Conservation (phyloP, 35 echinoderm and acorn worm species). For the Acanthaster planci region DNA sequence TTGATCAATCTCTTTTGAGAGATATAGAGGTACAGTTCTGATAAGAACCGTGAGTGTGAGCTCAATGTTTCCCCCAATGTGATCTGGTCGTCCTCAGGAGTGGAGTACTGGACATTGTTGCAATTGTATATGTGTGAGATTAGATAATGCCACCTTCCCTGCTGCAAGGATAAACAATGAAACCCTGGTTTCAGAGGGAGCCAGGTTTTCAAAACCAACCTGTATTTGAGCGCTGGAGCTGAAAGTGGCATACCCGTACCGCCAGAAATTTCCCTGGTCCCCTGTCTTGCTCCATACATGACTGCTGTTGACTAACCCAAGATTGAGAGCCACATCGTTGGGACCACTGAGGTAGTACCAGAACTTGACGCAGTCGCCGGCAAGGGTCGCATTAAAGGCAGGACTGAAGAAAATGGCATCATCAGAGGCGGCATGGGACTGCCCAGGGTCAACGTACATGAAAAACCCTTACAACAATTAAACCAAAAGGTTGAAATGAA, state of each 20-base stretch:
- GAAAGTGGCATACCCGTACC: neutral
- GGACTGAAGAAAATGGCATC: constrained; percentile 43
- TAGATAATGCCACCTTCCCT: no score
- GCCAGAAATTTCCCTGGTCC: constrained; percentile 21
- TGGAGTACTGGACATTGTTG: no score
- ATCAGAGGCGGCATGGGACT: neutral
- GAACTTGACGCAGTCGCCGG: constrained; percentile 52
- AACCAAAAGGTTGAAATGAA: no score
- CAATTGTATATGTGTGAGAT: no score
- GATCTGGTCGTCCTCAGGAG: no score
- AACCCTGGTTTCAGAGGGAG: no score
- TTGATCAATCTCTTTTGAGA: no score
- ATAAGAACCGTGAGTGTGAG: no score
- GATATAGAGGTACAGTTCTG: no score
- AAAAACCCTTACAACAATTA: constrained; percentile 23
- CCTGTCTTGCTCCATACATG: constrained; percentile 30
- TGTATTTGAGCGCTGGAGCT: neutral
- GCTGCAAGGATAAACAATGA: no score
- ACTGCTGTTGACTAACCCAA: neutral
- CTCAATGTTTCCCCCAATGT: no score
- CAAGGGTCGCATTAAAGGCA: constrained; percentile 22
- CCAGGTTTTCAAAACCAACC: neutral
- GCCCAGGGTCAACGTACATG: constrained; percentile 17
- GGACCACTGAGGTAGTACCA: constrained; percentile 50
- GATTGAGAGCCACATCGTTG: neutral